A percentile compares a stretch with the other conserved stretches of the same genome.
phyloP scores from a whole-genome alignment of 2,113 vertebrate genomes.

The Callipepla squamata region DNA sequence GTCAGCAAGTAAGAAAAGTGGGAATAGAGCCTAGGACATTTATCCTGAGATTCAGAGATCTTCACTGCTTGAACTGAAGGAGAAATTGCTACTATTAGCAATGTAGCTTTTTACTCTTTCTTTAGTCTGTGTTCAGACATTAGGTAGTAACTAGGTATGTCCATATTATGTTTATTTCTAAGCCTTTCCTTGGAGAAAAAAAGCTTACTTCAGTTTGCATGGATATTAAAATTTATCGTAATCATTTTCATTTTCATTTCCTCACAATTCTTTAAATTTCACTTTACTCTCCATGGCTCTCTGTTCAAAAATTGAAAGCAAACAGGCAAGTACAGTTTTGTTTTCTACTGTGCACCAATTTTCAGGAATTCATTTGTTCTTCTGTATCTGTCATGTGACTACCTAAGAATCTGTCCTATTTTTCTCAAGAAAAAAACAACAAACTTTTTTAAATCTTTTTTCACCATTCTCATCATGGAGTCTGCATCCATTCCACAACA shows the following conservation, averaged over 20 bases:
- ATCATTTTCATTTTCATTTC: background rate
- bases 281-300: background rate
- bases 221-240: background rate
- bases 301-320: background rate
- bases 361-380: background rate
- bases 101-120: background rate
- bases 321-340: background rate
- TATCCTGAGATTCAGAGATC: background rate
- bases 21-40: background rate
- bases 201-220: background rate
- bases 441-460: background rate
- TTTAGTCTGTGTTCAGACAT: background rate
- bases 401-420: background rate
- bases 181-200: background rate
- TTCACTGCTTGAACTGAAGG: background rate
- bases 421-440: background rate
- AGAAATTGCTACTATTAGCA: background rate
- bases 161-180: background rate
- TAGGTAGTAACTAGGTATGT: background rate
- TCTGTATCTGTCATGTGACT: accelerated
- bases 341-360: background rate
- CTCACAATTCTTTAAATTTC: background rate
- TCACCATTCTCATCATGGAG: background rate
- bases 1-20: conserved; percentile 7
- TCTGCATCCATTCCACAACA: background rate